These are phyloP conservation scores for Agrotis segetum DNA, from an alignment of 2,888 invertebrate species.

Conservation along the genomic window DNA sequence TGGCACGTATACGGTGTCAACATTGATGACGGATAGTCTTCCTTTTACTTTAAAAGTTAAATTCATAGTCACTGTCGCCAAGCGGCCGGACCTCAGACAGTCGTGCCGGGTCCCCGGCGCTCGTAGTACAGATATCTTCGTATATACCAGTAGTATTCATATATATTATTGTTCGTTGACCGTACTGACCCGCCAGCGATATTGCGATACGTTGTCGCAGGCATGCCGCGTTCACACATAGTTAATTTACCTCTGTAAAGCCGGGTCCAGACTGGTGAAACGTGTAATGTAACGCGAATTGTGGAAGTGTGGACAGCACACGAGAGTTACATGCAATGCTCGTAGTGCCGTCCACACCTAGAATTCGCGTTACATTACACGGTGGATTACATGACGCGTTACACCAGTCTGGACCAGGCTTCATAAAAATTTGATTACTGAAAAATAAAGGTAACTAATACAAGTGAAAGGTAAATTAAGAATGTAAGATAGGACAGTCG, in stretches of 20 bases:
- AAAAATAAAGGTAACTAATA: not conserved
- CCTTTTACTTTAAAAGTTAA: slow-evolving; percentile 9
- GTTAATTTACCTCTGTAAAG: slow-evolving; percentile 2
- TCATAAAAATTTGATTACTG: not conserved
- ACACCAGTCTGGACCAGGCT: too few relatives aligned
- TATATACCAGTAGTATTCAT: slow-evolving; percentile 27
- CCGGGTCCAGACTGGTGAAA: too few relatives aligned
- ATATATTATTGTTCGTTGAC: slow-evolving; percentile 12
- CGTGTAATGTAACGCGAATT: too few relatives aligned
- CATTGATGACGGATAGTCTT: slow-evolving; percentile 11
- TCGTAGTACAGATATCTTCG: slow-evolving; percentile 32
- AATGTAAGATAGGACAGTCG: not conserved
- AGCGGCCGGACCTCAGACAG: slow-evolving; percentile 33
- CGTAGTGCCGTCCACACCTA: too few relatives aligned
- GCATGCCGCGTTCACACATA: slow-evolving; percentile 3
- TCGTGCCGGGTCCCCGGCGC: slow-evolving; percentile 4
- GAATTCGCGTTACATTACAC: too few relatives aligned
- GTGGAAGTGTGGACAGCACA: too few relatives aligned
- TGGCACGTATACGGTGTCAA: slow-evolving; percentile 24
- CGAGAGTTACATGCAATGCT: too few relatives aligned
- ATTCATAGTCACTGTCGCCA: slow-evolving; percentile 29
- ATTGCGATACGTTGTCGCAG: slow-evolving; percentile 1
- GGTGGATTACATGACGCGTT: too few relatives aligned
- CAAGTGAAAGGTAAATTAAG: slow-evolving; percentile 1
- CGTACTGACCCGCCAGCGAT: not conserved